Evolutionary conservation across 2,888 invertebrate species (phyloP).

Genomic region (Troglohyphantes excavatus): DNA sequence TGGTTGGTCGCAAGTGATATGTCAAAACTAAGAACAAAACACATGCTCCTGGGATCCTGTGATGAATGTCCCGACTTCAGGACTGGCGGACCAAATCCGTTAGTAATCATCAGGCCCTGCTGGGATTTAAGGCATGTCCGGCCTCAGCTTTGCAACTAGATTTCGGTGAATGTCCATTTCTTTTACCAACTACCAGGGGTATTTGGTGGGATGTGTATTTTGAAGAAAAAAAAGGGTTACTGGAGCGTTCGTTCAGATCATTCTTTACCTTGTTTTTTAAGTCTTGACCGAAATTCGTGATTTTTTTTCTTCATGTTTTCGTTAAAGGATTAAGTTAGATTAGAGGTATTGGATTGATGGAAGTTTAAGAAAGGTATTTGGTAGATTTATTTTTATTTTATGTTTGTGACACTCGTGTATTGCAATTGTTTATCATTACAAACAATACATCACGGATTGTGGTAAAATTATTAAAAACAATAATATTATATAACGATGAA

Average conservation of each 20-base stretch:
- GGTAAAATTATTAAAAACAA: too few species aligned
- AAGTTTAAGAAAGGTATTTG: too few species aligned
- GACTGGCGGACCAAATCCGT: conserved; percentile 53
- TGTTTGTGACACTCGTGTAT: too few species aligned
- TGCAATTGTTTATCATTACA: too few species aligned
- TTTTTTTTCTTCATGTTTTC: not conserved
- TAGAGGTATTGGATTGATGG: too few species aligned
- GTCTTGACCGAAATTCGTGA: not conserved
- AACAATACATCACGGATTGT: too few species aligned
- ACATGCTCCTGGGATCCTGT: conserved; percentile 44
- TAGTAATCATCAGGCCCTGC: conserved; percentile 52
- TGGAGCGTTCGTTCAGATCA: not conserved
- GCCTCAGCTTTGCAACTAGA: conserved; percentile 40
- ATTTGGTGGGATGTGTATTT: not conserved
- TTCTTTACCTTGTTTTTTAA: not conserved
- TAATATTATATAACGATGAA: too few species aligned
- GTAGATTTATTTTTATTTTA: too few species aligned
- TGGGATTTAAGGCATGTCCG: conserved; percentile 58
- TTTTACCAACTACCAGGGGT: not conserved
- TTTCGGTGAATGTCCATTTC: conserved; percentile 47
- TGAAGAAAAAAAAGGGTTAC: not conserved
- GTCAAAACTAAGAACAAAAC: conserved; percentile 23
- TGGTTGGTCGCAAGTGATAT: not conserved
- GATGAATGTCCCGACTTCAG: conserved; percentile 56
- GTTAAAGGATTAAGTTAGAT: too few species aligned